Evolutionary conservation across 2,113 vertebrate genomes (phyloP).

Genomic region (Lepus timidus): DNA sequence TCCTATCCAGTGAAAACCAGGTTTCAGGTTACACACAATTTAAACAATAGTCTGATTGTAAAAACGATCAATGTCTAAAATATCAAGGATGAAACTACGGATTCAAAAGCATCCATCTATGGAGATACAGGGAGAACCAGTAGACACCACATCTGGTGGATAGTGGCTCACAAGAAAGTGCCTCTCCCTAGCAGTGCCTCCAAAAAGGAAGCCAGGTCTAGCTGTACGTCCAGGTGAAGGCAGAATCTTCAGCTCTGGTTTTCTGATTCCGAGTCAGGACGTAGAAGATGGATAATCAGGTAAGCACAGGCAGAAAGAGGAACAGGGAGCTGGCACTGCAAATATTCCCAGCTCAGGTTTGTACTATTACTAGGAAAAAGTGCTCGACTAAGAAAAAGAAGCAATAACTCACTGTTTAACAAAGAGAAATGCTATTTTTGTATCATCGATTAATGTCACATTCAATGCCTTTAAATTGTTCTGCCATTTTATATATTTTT

Average conservation of each 20-base stretch:
- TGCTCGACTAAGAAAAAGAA: not conserved
- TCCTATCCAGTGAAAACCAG: not conserved
- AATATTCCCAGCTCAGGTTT: not conserved
- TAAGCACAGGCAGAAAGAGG: not conserved
- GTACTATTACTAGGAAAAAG: not conserved
- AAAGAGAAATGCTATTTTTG: not conserved
- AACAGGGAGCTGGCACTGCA: not conserved
- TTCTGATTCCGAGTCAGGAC: not conserved
- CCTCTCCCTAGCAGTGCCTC: not conserved
- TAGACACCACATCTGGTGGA: not conserved
- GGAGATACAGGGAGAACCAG: not conserved
- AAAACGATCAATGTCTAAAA: not conserved
- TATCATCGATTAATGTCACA: not conserved
- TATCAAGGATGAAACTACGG: not conserved
- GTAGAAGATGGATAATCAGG: not conserved
- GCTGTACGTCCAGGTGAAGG: fast-evolving
- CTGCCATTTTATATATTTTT: not conserved
- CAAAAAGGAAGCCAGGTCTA: not conserved
- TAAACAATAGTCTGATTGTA: not conserved
- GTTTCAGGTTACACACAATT: not conserved
- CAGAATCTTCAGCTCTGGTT: not conserved
- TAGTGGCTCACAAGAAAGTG: not conserved
- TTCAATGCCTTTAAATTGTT: not conserved
- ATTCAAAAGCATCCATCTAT: not conserved
- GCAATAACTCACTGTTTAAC: not conserved